These are phyloP conservation scores for Xanthostigma xanthostigma DNA, from an alignment of 2,888 invertebrate species.

Conservation along the genomic window DNA sequence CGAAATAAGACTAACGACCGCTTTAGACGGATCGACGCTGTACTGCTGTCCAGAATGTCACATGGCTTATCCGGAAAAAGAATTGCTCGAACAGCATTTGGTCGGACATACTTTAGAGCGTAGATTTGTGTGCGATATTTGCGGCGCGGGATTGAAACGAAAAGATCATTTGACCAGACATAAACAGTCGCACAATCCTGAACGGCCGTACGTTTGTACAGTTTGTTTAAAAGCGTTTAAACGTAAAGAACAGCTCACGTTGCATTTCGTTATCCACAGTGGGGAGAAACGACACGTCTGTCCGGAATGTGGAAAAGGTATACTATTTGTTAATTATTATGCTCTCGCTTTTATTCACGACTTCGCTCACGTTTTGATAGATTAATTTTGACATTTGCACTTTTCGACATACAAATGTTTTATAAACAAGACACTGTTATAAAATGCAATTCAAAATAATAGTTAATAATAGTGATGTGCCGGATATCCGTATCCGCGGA, in stretches of 20 bases:
- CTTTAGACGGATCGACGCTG: slow-evolving; percentile 66
- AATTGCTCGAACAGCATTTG: slow-evolving; percentile 70
- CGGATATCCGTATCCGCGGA: no score
- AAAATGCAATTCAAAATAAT: slow-evolving; percentile 1
- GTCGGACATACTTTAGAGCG: slow-evolving; percentile 74
- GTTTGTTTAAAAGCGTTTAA: slow-evolving; percentile 81
- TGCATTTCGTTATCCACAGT: slow-evolving; percentile 82
- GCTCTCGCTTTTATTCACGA: no score
- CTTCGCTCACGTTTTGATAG: no score
- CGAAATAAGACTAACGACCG: slow-evolving; percentile 65
- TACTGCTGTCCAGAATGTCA: slow-evolving; percentile 82
- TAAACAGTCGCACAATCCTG: slow-evolving; percentile 79
- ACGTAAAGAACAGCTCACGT: slow-evolving; percentile 73
- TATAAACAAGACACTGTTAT: neutral
- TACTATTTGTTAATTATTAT: slow-evolving; percentile 7
- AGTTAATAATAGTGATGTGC: no score
- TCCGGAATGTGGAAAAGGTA: slow-evolving; percentile 74
- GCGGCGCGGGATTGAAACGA: slow-evolving; percentile 73
- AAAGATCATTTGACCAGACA: slow-evolving; percentile 78
- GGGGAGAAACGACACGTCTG: slow-evolving; percentile 79
- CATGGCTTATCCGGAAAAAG: slow-evolving; percentile 79
- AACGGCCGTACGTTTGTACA: slow-evolving; percentile 75
- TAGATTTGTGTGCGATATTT: slow-evolving; percentile 75
- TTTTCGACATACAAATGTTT: no score
- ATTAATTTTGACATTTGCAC: no score